Evolutionary conservation across 2,797 vertebrate species (phyloP).

Genomic region (Parotocinclus haroldoi): DNA sequence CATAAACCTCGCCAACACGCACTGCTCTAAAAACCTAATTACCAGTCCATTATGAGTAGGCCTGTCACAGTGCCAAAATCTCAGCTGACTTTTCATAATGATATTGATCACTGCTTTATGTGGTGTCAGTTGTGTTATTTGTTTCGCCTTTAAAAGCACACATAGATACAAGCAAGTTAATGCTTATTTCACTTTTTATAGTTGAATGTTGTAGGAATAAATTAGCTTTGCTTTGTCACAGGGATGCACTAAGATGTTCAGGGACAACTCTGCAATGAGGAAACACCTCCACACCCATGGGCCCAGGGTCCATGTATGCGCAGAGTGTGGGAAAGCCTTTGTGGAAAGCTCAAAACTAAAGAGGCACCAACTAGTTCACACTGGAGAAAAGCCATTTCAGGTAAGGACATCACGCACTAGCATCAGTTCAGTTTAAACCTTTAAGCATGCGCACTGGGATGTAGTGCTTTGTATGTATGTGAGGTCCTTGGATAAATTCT

Average conservation of each 20-base stretch:
- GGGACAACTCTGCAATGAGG: slow-evolving; percentile 99
- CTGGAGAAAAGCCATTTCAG: slow-evolving; percentile 99
- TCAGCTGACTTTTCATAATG: no score
- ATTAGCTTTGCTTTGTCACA: slow-evolving; percentile 46
- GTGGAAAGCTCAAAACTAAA: slow-evolving; percentile 99
- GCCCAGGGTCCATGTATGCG: slow-evolving; percentile 94
- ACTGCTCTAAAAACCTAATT: no score
- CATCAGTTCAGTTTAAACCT: no score
- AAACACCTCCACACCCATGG: slow-evolving; percentile 98
- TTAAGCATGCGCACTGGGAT: no score
- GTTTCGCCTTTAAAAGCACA: not conserved
- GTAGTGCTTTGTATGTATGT: no score
- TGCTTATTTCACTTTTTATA: not conserved
- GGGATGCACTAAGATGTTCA: slow-evolving; percentile 99
- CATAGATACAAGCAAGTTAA: not conserved
- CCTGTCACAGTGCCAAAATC: no score
- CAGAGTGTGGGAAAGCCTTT: slow-evolving; percentile 98
- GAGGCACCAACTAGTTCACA: slow-evolving; percentile 97
- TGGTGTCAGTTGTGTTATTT: no score
- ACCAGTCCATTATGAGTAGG: no score
- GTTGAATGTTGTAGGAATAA: not conserved
- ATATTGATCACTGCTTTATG: no score
- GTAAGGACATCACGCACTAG: slow-evolving; percentile 56
- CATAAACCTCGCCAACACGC: no score
- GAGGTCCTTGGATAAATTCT: no score